Conservation (phyloP, 2,888 invertebrate species). For the Alsophila aescularia region DNA sequence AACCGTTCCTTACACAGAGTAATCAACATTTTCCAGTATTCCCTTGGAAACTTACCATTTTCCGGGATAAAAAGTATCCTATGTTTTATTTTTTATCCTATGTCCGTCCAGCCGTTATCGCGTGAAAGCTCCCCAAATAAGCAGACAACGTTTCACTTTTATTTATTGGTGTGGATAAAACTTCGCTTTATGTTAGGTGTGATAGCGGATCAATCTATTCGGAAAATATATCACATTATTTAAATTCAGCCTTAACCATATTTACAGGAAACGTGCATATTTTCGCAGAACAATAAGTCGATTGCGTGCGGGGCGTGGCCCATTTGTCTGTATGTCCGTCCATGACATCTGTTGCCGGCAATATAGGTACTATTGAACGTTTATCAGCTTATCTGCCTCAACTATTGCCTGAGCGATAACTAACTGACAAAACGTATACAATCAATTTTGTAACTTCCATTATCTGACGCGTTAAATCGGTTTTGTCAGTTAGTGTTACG, state of each 20-base stretch:
- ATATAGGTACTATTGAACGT: conserved; percentile 36
- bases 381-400: conserved; percentile 45
- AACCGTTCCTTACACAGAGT: too few relatives aligned
- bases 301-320: conserved; percentile 34
- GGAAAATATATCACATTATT: neutral
- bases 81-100: too few relatives aligned
- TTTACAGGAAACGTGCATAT: neutral
- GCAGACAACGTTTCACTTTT: too few relatives aligned
- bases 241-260: neutral
- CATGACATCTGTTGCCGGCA: conserved; percentile 50
- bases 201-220: neutral
- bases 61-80: too few relatives aligned
- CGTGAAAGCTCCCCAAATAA: too few relatives aligned
- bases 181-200: too few relatives aligned
- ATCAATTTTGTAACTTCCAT: conserved; percentile 32
- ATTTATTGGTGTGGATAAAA: too few relatives aligned
- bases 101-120: too few relatives aligned
- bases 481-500: conserved; percentile 15
- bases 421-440: conserved; percentile 28
- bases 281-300: conserved; percentile 39
- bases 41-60: too few relatives aligned
- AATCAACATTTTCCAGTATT: too few relatives aligned
- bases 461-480: conserved; percentile 23
- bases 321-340: conserved; percentile 44
- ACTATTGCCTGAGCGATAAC: conserved; percentile 31